Evolutionary conservation across 2,888 invertebrate species (phyloP).

Genomic region (Platycnemis pennipes): DNA sequence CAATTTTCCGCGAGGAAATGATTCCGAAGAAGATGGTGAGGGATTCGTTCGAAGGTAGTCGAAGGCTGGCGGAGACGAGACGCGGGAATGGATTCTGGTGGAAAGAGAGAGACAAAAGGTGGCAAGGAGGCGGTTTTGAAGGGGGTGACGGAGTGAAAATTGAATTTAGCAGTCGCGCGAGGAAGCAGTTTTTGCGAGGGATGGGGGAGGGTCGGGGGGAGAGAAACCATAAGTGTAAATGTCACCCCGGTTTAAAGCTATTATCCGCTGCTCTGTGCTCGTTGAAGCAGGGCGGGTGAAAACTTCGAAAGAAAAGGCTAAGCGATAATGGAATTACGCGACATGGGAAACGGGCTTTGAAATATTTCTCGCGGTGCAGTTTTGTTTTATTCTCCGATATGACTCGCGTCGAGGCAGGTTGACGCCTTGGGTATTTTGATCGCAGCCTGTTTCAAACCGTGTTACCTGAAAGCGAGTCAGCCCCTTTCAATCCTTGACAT

Average conservation of each 20-base stretch:
- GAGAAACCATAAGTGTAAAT: slow-evolving; percentile 38
- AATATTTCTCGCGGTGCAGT: neutral
- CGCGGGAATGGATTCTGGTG: neutral
- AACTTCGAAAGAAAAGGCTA: neutral
- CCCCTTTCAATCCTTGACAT: neutral
- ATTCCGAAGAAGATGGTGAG: neutral
- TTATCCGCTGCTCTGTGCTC: neutral
- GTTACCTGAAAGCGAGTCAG: neutral
- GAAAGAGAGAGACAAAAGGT: neutral
- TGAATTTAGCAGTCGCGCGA: slow-evolving; percentile 2
- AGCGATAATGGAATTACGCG: slow-evolving; percentile 16
- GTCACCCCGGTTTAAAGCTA: slow-evolving; percentile 21
- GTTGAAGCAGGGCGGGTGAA: neutral
- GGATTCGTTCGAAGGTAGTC: neutral
- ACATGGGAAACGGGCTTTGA: slow-evolving; percentile 4
- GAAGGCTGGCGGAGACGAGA: neutral
- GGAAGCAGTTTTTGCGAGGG: neutral
- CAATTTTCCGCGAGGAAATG: slow-evolving; percentile 24
- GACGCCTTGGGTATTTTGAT: neutral
- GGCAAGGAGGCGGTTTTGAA: neutral
- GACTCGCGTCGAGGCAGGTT: neutral
- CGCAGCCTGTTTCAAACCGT: neutral
- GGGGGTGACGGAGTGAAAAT: neutral
- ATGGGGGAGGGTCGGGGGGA: neutral
- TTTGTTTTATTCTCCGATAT: neutral